Conservation (phyloP, 2,888 invertebrate species). For the Synergus gifuensis region DNA sequence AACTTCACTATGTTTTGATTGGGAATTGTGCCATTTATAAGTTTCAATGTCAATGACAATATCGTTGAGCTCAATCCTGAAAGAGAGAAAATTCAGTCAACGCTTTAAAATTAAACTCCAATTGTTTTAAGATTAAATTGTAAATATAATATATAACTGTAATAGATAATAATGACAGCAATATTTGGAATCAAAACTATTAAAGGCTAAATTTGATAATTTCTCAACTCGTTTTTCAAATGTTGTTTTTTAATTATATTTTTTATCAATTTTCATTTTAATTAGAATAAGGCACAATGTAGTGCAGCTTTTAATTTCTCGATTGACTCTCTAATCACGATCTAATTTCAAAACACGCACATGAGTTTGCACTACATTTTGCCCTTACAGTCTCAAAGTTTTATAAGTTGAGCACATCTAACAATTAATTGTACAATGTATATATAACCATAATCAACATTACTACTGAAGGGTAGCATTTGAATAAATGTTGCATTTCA, state of each 20-base stretch:
- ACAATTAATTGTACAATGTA: background rate
- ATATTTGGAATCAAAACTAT: slow-evolving; percentile 23
- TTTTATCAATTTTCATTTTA: background rate
- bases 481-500: background rate
- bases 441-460: background rate
- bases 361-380: slow-evolving; percentile 9
- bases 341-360: slow-evolving; percentile 1
- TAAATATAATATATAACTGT: background rate
- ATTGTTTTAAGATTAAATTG: background rate
- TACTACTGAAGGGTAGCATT: background rate
- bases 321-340: background rate
- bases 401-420: slow-evolving; percentile 9
- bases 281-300: background rate
- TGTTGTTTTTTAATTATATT: background rate
- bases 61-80: background rate
- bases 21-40: slow-evolving; percentile 25
- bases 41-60: slow-evolving; percentile 1
- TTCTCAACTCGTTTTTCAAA: slow-evolving; percentile 1
- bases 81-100: background rate
- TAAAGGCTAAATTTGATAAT: background rate
- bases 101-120: background rate
- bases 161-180: background rate
- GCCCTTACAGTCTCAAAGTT: slow-evolving; percentile 3
- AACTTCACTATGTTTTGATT: slow-evolving; percentile 14
- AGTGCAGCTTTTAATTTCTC: slow-evolving; percentile 9